Percentiles rank a stretch among this genome's conserved stretches.
These are phyloP conservation scores for Hirudo medicinalis DNA, from an alignment of 1,140 invertebrate genomes.

Conservation along the genomic window DNA sequence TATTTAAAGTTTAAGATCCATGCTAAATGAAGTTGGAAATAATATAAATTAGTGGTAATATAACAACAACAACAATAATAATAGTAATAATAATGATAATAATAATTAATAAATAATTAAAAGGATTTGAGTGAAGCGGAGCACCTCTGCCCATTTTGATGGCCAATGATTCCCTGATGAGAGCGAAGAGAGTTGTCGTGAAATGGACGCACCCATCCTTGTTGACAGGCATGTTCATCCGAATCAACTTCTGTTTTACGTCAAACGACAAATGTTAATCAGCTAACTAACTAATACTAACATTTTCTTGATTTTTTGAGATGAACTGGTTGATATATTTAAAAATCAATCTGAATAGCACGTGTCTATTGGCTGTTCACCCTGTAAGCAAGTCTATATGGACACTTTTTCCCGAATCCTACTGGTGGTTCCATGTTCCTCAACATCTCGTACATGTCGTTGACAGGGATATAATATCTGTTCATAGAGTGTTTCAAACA, in stretches of 20 bases:
- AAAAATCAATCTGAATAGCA: neutral
- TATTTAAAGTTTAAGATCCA: too few species aligned
- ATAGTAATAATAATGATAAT: too few species aligned
- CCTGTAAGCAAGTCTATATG: slow-evolving; percentile 92
- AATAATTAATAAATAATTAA: too few species aligned
- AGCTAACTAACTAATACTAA: too few species aligned
- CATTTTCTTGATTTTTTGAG: neutral
- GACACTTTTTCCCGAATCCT: slow-evolving; percentile 99
- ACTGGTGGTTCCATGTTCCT: slow-evolving; percentile 98
- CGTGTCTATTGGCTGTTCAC: slow-evolving; percentile 24
- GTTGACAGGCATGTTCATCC: slow-evolving; percentile 99
- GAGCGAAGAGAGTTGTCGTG: slow-evolving; percentile 92
- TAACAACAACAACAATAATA: too few species aligned
- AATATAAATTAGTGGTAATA: too few species aligned
- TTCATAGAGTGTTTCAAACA: neutral
- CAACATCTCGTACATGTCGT: slow-evolving; percentile 99
- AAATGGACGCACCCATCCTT: slow-evolving; percentile 92
- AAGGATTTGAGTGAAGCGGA: neutral
- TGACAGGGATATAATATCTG: slow-evolving; percentile 91
- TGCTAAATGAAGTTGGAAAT: too few species aligned
- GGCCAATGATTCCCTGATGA: slow-evolving; percentile 92
- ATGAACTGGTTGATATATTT: neutral
- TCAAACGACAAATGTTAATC: neutral
- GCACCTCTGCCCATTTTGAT: slow-evolving; percentile 92
- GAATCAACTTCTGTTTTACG: slow-evolving; percentile 62